Evolutionary conservation across 2,888 invertebrate species (phyloP).

Genomic region (Copidosoma aretas): DNA sequence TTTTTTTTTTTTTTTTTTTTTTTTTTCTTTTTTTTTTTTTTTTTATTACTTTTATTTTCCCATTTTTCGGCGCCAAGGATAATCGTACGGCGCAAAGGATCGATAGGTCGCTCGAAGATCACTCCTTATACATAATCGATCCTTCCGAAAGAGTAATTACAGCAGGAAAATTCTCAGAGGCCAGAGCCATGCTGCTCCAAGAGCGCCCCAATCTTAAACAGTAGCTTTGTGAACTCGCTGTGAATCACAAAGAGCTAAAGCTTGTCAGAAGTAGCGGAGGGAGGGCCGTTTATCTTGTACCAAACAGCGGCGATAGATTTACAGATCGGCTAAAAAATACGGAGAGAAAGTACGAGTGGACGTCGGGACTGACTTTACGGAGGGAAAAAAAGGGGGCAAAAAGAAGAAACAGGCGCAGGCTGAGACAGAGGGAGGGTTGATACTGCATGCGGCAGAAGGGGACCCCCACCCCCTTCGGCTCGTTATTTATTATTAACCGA

Average conservation of each 20-base stretch:
- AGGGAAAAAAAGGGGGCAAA: neutral
- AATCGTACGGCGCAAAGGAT: too few species aligned
- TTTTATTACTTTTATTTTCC: too few species aligned
- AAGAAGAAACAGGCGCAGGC: neutral
- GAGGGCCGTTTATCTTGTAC: constrained; percentile 29
- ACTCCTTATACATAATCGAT: too few species aligned
- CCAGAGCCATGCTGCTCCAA: too few species aligned
- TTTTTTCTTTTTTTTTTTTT: too few species aligned
- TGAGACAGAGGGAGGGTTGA: constrained; percentile 2
- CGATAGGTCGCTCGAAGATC: too few species aligned
- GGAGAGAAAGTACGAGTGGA: constrained; percentile 2
- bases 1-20: too few species aligned
- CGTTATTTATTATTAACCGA: constrained; percentile 58
- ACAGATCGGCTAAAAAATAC: constrained; percentile 17
- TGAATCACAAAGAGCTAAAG: constrained; percentile 31
- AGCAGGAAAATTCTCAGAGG: too few species aligned
- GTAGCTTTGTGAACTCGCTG: constrained; percentile 23
- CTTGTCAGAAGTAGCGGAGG: constrained; percentile 29
- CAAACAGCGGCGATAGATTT: constrained; percentile 33
- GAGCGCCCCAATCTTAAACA: constrained; percentile 19
- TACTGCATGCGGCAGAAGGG: constrained; percentile 2
- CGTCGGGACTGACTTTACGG: neutral
- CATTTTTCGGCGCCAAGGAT: too few species aligned
- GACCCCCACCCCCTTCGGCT: constrained; percentile 34
- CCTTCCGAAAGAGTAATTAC: too few species aligned